Conservation (phyloP, 2,888 invertebrate species). For the Cyclophora albipunctata region DNA sequence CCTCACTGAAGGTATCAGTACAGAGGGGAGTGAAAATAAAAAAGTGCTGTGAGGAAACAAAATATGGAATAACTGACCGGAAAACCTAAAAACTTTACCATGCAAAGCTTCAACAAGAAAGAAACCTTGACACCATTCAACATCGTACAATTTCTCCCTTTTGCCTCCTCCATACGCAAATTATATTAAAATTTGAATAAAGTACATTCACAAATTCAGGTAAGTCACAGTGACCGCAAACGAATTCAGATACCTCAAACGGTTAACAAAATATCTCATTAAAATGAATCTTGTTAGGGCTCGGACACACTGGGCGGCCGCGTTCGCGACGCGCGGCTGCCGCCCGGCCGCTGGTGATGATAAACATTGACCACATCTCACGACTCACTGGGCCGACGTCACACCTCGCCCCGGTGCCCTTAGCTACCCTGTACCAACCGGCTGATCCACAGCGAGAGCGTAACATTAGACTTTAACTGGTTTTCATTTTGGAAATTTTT, state of each 20-base stretch:
- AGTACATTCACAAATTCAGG: background rate
- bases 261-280: conserved; percentile 8
- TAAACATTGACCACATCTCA: conserved; percentile 20
- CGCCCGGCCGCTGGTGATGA: conserved; percentile 7
- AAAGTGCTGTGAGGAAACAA: too few species aligned
- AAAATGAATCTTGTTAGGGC: conserved; percentile 1
- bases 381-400: conserved; percentile 20
- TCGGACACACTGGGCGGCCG: background rate
- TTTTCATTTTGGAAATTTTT: too few species aligned
- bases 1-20: too few species aligned
- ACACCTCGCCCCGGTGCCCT: conserved; percentile 14
- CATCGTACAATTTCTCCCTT: too few species aligned
- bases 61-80: too few species aligned
- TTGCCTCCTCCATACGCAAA: too few species aligned
- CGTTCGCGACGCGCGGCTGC: background rate
- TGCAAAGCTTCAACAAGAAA: too few species aligned
- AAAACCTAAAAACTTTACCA: too few species aligned
- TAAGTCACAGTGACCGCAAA: conserved; percentile 4
- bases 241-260: conserved; percentile 7
- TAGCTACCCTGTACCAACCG: conserved; percentile 9
- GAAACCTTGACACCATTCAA: too few species aligned
- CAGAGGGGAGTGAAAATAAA: too few species aligned
- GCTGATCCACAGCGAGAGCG: conserved; percentile 6
- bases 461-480: too few species aligned
- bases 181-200: too few species aligned